Evolutionary conservation across 2,113 vertebrate genomes (phyloP), one percentile per base, ranked within the genome.

Genomic region (Protobothrops flavoviridis): DNA sequence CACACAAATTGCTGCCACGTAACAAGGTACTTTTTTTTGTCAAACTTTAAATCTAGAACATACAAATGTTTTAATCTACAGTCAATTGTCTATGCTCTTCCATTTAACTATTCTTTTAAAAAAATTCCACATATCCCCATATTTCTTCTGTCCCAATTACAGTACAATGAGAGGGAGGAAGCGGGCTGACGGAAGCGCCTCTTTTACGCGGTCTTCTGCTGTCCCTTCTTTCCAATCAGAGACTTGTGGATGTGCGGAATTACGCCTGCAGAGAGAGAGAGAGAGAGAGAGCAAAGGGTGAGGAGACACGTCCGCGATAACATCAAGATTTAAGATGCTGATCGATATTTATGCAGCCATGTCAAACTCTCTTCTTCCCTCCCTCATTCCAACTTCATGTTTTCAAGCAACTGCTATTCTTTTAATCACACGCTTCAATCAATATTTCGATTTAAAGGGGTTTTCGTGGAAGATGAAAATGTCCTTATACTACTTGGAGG

Each of bases 241-340:
- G 99, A 99, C 98, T 99, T 99, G 97, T 99, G 99, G 98, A 99
- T 99, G 97, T 99, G 99, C 64, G 99, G 99, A 96, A 99, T 99
- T 94, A 99, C 99, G 97, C 99, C 99, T 99, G 89, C 7, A 29
- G 93, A 24, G 59, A 48, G 90, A 91, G 52, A n/a, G 89, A 53
- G 93, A 24, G 61, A 29, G 93, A 24, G 61, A 48, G 90, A 91
- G 52, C n/a, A 89, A 53, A 88, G 1, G 39, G 33, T 92, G 55
- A 94, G 50, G 26, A 87, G 6, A 20, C 12, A 5, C 2, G 2
- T 50, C 29, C 56, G 52, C 0, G 3, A 43, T 6, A 43, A 21
- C 0, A 26, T 21, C 53, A 26, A 15, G 1, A 69, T 24, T 64
- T 85, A 89, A 48, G 10, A 90, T 2, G 8, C n/a, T 13, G 4